phyloP scores from a whole-genome alignment of 2,888 invertebrate species.

The Protodeltote pygarga region DNA sequence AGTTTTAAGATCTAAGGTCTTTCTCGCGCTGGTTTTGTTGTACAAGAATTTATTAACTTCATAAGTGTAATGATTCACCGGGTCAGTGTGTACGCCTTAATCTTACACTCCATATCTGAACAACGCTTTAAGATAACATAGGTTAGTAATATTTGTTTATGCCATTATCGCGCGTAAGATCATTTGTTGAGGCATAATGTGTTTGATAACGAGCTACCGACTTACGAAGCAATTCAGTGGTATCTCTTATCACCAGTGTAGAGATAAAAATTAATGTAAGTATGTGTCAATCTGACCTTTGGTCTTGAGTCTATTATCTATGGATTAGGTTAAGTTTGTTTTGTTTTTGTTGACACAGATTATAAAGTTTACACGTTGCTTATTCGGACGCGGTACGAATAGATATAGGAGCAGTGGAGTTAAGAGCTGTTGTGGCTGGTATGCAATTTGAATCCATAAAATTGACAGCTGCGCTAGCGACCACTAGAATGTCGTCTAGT shows the following conservation, averaged over 20 bases:
- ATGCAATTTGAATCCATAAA: no score
- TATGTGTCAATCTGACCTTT: constrained; percentile 27
- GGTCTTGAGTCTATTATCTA: constrained; percentile 12
- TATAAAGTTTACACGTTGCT: neutral
- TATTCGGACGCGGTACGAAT: no score
- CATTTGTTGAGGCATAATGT: constrained; percentile 41
- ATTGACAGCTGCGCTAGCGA: no score
- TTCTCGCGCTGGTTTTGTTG: no score
- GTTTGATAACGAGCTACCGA: constrained; percentile 37
- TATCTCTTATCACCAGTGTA: constrained; percentile 14
- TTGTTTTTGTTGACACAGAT: constrained; percentile 4
- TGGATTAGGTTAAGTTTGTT: constrained; percentile 23
- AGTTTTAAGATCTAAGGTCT: constrained; percentile 21
- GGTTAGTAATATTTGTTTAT: constrained; percentile 44
- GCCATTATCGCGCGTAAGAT: constrained; percentile 44
- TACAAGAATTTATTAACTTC: no score
- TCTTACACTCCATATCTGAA: constrained; percentile 34
- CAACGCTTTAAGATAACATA: constrained; percentile 39
- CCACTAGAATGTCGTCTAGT: no score
- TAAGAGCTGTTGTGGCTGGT: no score
- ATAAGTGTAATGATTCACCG: no score
- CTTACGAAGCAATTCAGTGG: constrained; percentile 36
- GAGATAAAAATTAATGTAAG: constrained; percentile 29
- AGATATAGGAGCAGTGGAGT: no score
- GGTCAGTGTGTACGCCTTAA: no score